Conservation (phyloP, 2,888 invertebrate species). For the Aspidiotus rigidus region DNA sequence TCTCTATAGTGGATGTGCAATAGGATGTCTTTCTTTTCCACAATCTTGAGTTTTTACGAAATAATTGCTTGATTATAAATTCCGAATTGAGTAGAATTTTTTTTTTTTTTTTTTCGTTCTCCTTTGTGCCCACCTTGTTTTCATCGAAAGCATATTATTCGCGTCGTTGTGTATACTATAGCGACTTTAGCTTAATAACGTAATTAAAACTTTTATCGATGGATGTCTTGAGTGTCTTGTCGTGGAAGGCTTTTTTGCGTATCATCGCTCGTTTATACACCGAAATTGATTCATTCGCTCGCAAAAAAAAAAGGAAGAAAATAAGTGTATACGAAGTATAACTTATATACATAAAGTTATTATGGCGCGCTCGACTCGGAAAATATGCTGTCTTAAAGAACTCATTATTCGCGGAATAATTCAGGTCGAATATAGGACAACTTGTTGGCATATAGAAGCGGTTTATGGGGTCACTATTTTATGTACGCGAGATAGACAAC, state of each 20-base stretch:
- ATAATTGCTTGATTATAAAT: conserved; percentile 2
- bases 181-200: neutral
- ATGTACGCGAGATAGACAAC: too few relatives aligned
- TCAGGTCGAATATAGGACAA: neutral
- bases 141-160: neutral
- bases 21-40: neutral
- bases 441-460: conserved; percentile 4
- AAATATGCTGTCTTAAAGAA: conserved; percentile 4
- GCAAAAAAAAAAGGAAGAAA: neutral
- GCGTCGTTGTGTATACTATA: neutral
- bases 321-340: neutral
- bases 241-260: neutral
- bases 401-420: conserved; percentile 1
- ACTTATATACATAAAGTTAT: neutral
- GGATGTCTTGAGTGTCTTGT: neutral
- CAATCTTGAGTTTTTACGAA: neutral
- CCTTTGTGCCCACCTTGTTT: neutral
- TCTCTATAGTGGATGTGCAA: neutral
- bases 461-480: neutral
- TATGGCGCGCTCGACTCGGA: neutral
- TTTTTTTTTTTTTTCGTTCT: neutral
- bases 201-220: conserved; percentile 3
- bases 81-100: neutral
- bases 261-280: neutral
- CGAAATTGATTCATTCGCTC: neutral